Evolutionary conservation across 1,140 invertebrate genomes (phyloP), one percentile per base, ranked within the genome.

Genomic region (Octopus sinensis): DNA sequence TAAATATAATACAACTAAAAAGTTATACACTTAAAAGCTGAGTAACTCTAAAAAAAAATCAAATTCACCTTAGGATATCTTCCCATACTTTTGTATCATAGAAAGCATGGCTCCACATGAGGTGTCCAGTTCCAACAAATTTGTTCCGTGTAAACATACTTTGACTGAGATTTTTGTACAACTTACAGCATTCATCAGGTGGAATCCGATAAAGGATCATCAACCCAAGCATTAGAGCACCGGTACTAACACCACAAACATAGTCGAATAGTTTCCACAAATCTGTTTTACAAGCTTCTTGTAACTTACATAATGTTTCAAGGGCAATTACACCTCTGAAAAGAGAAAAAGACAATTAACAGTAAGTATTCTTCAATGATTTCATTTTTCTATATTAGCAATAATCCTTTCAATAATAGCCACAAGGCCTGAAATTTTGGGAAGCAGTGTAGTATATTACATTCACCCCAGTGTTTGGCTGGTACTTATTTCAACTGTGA

Each of bases 241-340:
- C 96, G 5, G 96, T 97, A 88, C 95, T 96, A 13, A 98, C 96
- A 9, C 97, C 97, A 88, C 95, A 95, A 84, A 98, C 95, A 83
- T 95, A 95, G 91, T 98, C 97, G 91, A 98, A 98, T 53, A 93
- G 84, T 83, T 93, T 88, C 83, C 91, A 86, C 17, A 93, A 89
- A 30, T 88, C 89, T 84, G 93, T 93, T 2, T 94, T 94, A 51
- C 82, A 85, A 9, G 77, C 62, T 62, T 83, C 81, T 91, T 97
- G 95, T 13, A 97, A 89, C 84, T 94, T 93, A 82, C 93, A 93
- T 71, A 97, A 89, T 88, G 96, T 94, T 91, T 96, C 94, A 76
- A 97, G 93, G 0, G 95, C 94, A 23, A 96, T 92, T 17, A 97
- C 92, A 53, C 96, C 96, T 80, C 96, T 93, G 85, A 17, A 87